Conservation (phyloP, 2,797 vertebrate genomes). For the Ctenochaetus hawaiiensis region DNA sequence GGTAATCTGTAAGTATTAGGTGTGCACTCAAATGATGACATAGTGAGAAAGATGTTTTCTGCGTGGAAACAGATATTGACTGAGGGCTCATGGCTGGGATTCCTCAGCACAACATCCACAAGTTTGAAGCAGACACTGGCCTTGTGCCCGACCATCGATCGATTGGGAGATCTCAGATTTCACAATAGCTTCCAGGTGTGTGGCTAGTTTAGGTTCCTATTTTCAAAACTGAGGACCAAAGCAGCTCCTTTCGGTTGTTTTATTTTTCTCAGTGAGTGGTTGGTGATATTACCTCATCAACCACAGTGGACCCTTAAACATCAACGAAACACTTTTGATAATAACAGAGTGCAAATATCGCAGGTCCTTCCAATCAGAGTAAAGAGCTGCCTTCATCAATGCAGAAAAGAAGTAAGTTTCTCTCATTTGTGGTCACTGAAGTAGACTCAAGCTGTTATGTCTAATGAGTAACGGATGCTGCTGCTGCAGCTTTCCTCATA, state of each 20-base stretch:
- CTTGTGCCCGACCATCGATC: constrained; percentile 55
- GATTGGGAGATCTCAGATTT: constrained; percentile 53
- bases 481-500: constrained; percentile 33
- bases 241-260: constrained; percentile 22
- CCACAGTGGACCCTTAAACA: constrained; percentile 36
- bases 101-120: constrained; percentile 42
- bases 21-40: constrained; percentile 23
- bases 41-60: constrained; percentile 24
- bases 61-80: constrained; percentile 51
- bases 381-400: constrained; percentile 47
- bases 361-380: constrained; percentile 60
- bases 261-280: constrained; percentile 17
- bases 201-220: constrained; percentile 42
- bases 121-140: constrained; percentile 52
- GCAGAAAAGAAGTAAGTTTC: constrained; percentile 42
- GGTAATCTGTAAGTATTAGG: constrained; percentile 38
- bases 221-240: constrained; percentile 44
- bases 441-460: constrained; percentile 40
- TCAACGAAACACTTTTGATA: constrained; percentile 29
- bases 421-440: constrained; percentile 33
- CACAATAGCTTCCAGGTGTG: constrained; percentile 61
- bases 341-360: constrained; percentile 30
- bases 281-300: constrained; percentile 36
- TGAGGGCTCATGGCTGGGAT: constrained; percentile 40
- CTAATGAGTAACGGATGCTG: constrained; percentile 42